A percentile compares a stretch with the other conserved stretches of the same genome.
These are phyloP conservation scores for Drosophila willistoni DNA, from an alignment of 1,140 invertebrate genomes.

Conservation along the genomic window DNA sequence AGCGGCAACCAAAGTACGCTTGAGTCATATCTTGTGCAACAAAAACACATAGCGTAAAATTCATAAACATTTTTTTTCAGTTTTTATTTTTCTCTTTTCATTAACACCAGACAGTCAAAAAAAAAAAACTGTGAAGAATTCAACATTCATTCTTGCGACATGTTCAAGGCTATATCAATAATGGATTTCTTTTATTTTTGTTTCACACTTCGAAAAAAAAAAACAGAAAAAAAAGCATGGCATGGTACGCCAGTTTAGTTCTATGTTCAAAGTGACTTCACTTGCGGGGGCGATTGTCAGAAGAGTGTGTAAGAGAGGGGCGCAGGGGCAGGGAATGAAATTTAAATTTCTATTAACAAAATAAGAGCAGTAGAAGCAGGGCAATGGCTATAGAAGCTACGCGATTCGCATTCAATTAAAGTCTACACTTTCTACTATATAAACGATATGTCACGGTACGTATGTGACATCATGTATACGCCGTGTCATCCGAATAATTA, in stretches of 20 bases:
- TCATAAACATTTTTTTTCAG: slow-evolving; percentile 25
- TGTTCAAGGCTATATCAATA: slow-evolving; percentile 76
- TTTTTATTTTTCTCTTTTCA: slow-evolving; percentile 47
- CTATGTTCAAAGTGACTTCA: slow-evolving; percentile 63
- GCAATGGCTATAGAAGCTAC: slow-evolving; percentile 31
- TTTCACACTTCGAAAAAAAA: slow-evolving; percentile 55
- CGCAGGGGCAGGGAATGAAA: slow-evolving; percentile 21
- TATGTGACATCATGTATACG: slow-evolving; percentile 68
- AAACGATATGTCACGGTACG: slow-evolving; percentile 59
- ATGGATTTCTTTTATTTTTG: slow-evolving; percentile 67
- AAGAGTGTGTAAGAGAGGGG: slow-evolving; percentile 32
- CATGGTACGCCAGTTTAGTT: slow-evolving; percentile 22
- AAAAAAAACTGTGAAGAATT: slow-evolving; percentile 20
- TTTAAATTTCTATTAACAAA: slow-evolving; percentile 73
- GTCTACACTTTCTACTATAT: slow-evolving; percentile 46
- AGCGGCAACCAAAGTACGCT: slow-evolving; percentile 12
- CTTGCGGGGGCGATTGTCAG: slow-evolving; percentile 40
- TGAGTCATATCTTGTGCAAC: slow-evolving; percentile 45
- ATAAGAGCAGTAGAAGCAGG: slow-evolving; percentile 55
- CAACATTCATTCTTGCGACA: slow-evolving; percentile 73
- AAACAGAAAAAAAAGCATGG: neutral
- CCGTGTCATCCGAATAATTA: slow-evolving; percentile 51
- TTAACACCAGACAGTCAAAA: slow-evolving; percentile 50
- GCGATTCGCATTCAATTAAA: slow-evolving; percentile 65
- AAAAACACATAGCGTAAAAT: slow-evolving; percentile 9